phyloP scores from a whole-genome alignment of 2,797 vertebrate species.

The Pseudochaenichthys georgianus region DNA sequence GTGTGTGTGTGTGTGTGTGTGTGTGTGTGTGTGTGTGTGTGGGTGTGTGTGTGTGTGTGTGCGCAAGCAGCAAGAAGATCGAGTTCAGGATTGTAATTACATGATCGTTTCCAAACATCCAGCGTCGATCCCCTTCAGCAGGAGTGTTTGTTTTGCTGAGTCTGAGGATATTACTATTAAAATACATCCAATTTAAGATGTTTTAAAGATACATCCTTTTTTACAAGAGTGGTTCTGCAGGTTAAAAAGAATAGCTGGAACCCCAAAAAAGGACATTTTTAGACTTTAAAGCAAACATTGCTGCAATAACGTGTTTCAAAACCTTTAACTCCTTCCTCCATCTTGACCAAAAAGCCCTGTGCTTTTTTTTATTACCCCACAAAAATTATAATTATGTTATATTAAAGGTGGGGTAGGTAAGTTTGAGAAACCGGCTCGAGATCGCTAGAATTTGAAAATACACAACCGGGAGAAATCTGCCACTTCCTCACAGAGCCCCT shows the following conservation, averaged over 20 bases:
- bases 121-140: not conserved
- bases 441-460: too few relatives aligned
- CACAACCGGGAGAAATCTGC: too few relatives aligned
- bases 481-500: too few relatives aligned
- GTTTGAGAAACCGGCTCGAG: too few relatives aligned
- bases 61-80: not conserved
- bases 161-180: not conserved
- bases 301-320: too few relatives aligned
- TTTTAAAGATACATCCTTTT: not conserved
- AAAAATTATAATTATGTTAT: not conserved
- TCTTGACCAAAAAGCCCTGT: too few relatives aligned
- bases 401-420: too few relatives aligned
- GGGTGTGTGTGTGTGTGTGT: too few relatives aligned
- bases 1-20: too few relatives aligned
- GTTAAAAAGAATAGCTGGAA: not conserved
- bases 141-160: too few relatives aligned
- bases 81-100: slow-evolving; percentile 46
- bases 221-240: not conserved
- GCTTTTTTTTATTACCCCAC: too few relatives aligned
- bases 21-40: too few relatives aligned
- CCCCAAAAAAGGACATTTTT: not conserved
- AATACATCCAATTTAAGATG: not conserved
- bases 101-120: slow-evolving; percentile 58
- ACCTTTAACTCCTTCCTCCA: not conserved
- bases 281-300: not conserved